These are phyloP conservation scores for Eubasilissa splendida DNA, from an alignment of 2,888 invertebrate species.

Conservation along the genomic window DNA sequence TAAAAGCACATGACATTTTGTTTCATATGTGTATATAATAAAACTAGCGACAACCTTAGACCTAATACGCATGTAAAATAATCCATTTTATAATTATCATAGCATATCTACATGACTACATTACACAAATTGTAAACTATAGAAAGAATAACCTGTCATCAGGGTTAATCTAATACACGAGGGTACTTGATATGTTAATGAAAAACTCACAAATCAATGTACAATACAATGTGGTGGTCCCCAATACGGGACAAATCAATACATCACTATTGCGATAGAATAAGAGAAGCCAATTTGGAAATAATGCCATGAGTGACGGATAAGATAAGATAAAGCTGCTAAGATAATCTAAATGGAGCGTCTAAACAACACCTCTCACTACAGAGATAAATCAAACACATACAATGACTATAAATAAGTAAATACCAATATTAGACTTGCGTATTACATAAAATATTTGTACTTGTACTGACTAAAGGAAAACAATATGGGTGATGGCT, in stretches of 20 bases:
- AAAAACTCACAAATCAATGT: constrained; percentile 54
- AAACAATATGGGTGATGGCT: constrained; percentile 61
- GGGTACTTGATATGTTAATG: constrained; percentile 58
- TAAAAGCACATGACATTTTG: constrained; percentile 60
- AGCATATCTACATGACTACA: constrained; percentile 54
- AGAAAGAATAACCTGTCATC: constrained; percentile 55
- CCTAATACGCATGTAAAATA: constrained; percentile 55
- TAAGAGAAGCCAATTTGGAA: constrained; percentile 10
- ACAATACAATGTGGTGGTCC: constrained; percentile 3
- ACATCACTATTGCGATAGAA: constrained; percentile 36
- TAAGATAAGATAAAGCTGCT: constrained; percentile 11
- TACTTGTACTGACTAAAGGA: constrained; percentile 88
- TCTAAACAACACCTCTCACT: constrained; percentile 7
- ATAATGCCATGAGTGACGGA: constrained; percentile 1
- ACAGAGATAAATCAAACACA: constrained; percentile 39
- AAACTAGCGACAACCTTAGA: constrained; percentile 59
- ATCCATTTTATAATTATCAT: constrained; percentile 53
- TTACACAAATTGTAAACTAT: constrained; percentile 56
- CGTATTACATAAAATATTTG: constrained; percentile 80
- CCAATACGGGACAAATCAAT: constrained; percentile 26
- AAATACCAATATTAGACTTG: constrained; percentile 72
- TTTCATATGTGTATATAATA: constrained; percentile 59
- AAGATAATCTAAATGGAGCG: constrained; percentile 18
- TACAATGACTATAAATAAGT: constrained; percentile 69
- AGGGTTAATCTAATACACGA: constrained; percentile 55